Conservation (phyloP, 2,113 vertebrate genomes). For the Oxyura jamaicensis region DNA sequence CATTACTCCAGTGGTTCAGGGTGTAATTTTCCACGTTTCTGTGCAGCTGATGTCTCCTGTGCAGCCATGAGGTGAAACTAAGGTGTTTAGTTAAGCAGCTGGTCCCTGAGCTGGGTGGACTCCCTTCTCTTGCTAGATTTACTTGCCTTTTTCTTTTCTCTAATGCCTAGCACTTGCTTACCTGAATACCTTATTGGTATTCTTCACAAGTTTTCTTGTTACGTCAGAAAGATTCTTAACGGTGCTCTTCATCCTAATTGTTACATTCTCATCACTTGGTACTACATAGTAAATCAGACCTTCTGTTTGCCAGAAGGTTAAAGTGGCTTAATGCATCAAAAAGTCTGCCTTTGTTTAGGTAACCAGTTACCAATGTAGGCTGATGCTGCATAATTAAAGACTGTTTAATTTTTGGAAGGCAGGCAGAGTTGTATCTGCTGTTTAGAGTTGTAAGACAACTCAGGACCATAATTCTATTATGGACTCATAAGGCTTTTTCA, state of each 20-base stretch:
- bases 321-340: neutral
- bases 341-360: neutral
- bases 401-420: neutral
- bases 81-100: neutral
- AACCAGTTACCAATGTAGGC: neutral
- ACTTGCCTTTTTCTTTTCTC: neutral
- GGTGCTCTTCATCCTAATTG: neutral
- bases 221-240: neutral
- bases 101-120: neutral
- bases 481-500: neutral
- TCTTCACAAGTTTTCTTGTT: neutral
- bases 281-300: neutral
- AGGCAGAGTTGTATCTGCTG: neutral
- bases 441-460: neutral
- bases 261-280: neutral
- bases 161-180: neutral
- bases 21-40: neutral
- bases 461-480: neutral
- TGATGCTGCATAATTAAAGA: neutral
- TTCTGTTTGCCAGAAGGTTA: neutral
- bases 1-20: neutral
- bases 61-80: neutral
- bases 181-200: neutral
- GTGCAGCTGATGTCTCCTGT: neutral
- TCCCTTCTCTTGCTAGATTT: neutral